Base-by-base conservation (phyloP, 1,140 invertebrate species). In the Brachionus angularis region DNA sequence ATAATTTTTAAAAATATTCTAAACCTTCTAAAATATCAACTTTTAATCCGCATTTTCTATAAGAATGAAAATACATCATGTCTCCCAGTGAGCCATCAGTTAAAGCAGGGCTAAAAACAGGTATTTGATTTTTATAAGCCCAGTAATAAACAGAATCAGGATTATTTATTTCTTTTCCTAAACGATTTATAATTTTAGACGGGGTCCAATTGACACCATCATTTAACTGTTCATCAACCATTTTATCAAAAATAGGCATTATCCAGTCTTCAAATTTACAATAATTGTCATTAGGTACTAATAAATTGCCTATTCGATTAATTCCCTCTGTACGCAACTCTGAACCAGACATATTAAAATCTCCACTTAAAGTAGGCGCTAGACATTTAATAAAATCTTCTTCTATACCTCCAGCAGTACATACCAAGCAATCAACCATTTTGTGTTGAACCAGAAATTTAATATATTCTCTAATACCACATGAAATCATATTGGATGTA, bases 301-400 rank as follows among this genome's bases (percentile, higher is more conserved):
- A 83, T 31, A 99, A 84, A 84, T 99, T 99, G 23, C 96, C 96
- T 74, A 96, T 97, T 74, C 96, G 84, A 81, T 99, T 99, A 34
- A 99, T 90, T 8, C 95, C 96, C 74, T 88, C 86, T 5, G 90
- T 87, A 71, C 94, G 84, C 14, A 96, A 83, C 42, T 79, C 74
- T 33, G 73, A 74, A 2, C 85, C 96, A 76, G 86, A 86, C 64
- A 96, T 83, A 78, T 88, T 82, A 81, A 98, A 98, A 78, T 91
- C 88, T 31, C 94, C 95, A 25, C 98, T 75, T 77, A 89, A 96
- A 0, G 94, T 97, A 4, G 93, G 91, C 3, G 89, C 90, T 53
- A 99, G 82, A 82, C 96, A 98, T 85, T 99, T 99, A 42, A 99
- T 99, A 36, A 98, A 87, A 84, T 99, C 96, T 84, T 99, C 96